Evolutionary conservation across 2,113 vertebrate genomes (phyloP).

Genomic region (Oreochromis niloticus): DNA sequence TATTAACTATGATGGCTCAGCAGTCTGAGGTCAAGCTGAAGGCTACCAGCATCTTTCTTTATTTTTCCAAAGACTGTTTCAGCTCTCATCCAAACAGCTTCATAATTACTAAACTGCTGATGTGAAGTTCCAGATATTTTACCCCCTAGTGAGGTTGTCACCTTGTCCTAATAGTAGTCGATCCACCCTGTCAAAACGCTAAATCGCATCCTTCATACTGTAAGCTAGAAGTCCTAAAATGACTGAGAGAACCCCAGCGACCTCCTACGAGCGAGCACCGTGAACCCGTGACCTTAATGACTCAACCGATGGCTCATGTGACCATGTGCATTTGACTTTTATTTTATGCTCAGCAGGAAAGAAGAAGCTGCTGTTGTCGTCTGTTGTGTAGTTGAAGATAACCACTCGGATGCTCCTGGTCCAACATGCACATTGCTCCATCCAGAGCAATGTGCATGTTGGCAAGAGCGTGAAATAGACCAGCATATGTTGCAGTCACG

Average conservation of each 20-base stretch:
- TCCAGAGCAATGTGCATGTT: not conserved
- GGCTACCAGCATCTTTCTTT: not conserved
- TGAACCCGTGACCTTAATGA: not conserved
- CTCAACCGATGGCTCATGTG: not conserved
- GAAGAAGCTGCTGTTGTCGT: not conserved
- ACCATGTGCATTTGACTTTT: not conserved
- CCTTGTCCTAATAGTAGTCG: not conserved
- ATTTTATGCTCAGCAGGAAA: not conserved
- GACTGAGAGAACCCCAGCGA: not conserved
- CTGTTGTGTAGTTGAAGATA: not conserved
- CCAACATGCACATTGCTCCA: too few relatives aligned
- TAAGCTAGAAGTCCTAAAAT: rapidly evolving
- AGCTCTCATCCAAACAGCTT: not conserved
- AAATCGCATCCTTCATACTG: not conserved
- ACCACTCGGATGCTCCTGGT: not conserved
- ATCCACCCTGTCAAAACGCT: not conserved
- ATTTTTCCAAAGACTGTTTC: not conserved
- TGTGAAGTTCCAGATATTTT: not conserved
- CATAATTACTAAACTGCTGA: not conserved
- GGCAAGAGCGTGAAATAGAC: rapidly evolving
- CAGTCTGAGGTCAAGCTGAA: not conserved
- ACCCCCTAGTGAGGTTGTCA: not conserved
- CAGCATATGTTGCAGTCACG: not conserved
- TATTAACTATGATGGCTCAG: too few relatives aligned
- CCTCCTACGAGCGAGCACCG: not conserved